A percentile compares a stretch with the other conserved stretches of the same genome.
Evolutionary conservation across 2,797 vertebrate species (phyloP).

Genomic region (Notolepis coatsorum): DNA sequence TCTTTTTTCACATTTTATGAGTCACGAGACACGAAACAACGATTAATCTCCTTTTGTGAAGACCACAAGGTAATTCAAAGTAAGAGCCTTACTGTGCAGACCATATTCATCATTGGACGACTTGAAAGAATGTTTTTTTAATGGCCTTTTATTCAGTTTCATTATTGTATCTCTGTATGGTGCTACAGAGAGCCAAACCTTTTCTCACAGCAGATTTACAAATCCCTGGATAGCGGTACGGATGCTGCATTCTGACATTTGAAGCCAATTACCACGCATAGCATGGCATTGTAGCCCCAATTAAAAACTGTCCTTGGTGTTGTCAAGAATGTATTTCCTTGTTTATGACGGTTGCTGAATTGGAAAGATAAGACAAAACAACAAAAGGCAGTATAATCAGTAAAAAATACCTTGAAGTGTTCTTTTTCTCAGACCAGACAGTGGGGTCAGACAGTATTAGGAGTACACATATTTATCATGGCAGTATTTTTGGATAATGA

Average conservation of each 20-base stretch:
- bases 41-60: neutral
- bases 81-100: neutral
- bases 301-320: conserved; percentile 55
- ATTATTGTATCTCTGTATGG: conserved; percentile 31
- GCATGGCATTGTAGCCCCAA: conserved; percentile 55
- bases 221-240: conserved; percentile 54
- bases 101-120: conserved; percentile 28
- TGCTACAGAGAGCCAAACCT: conserved; percentile 35
- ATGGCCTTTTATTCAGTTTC: conserved; percentile 46
- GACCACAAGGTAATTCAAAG: conserved; percentile 2
- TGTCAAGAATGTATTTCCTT: conserved; percentile 43
- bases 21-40: neutral
- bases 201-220: conserved; percentile 53
- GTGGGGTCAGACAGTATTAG: neutral
- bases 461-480: neutral
- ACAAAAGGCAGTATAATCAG: neutral
- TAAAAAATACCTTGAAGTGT: neutral
- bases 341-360: conserved; percentile 30
- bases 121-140: conserved; percentile 22
- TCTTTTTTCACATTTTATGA: conserved; percentile 1
- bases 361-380: conserved; percentile 21
- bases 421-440: neutral
- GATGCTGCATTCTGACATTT: conserved; percentile 54
- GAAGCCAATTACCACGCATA: conserved; percentile 60
- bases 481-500: neutral